Evolutionary conservation across 2,113 vertebrate genomes (phyloP).

Genomic region (Chloropsis hardwickii): DNA sequence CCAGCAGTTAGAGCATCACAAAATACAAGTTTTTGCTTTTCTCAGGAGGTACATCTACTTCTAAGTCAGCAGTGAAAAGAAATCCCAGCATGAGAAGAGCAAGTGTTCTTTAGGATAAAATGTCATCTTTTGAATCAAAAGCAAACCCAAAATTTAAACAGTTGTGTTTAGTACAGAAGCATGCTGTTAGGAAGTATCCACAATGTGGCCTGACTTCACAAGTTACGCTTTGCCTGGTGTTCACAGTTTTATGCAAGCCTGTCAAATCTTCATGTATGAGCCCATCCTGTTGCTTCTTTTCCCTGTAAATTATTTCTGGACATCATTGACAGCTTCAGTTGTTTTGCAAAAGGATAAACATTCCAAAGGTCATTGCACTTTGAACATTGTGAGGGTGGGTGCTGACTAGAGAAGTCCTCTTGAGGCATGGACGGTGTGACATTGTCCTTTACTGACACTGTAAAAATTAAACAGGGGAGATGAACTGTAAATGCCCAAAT

Average conservation of each 20-base stretch:
- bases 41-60: neutral
- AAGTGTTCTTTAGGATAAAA: neutral
- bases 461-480: neutral
- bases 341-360: neutral
- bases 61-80: neutral
- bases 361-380: neutral
- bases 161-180: neutral
- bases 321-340: neutral
- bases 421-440: neutral
- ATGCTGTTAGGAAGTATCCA: neutral
- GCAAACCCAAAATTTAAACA: neutral
- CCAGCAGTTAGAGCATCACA: neutral
- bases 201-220: fast-evolving
- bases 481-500: neutral
- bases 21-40: neutral
- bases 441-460: neutral
- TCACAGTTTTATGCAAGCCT: neutral
- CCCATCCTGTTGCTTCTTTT: neutral
- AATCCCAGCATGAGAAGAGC: neutral
- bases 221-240: neutral
- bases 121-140: neutral
- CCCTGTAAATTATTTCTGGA: neutral
- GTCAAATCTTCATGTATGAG: neutral
- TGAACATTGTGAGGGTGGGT: neutral
- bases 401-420: neutral